Conservation (phyloP, 2,797 vertebrate species). For the Neosalanx taihuensis region DNA sequence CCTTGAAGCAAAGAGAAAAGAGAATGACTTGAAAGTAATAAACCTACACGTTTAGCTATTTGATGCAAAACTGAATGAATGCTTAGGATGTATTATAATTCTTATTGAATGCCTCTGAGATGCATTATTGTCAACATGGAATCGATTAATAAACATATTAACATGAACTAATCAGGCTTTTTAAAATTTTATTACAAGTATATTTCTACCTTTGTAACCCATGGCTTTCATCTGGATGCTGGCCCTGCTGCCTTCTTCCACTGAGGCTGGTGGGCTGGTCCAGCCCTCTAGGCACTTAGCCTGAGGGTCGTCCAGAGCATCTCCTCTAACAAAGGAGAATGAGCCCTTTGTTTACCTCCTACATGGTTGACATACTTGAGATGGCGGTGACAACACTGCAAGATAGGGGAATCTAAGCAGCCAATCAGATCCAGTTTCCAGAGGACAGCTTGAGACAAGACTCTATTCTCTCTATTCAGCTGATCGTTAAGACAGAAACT, state of each 20-base stretch:
- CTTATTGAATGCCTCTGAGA: conserved; percentile 56
- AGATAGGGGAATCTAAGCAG: conserved; percentile 39
- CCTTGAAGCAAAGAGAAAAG: conserved; percentile 52
- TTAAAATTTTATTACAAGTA: background rate
- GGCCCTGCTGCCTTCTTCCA: background rate
- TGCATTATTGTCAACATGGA: conserved; percentile 51
- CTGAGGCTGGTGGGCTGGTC: conserved; percentile 12
- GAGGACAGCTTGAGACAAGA: conserved; percentile 10
- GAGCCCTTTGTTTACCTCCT: conserved; percentile 65
- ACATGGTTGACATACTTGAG: conserved; percentile 66
- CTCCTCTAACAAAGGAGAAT: conserved; percentile 63
- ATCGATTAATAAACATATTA: conserved; percentile 67
- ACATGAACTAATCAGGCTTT: background rate
- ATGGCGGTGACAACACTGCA: conserved; percentile 56
- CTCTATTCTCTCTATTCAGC: too few species aligned
- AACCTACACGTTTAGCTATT: conserved; percentile 52
- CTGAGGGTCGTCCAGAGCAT: conserved; percentile 37
- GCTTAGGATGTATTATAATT: conserved; percentile 60
- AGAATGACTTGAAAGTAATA: conserved; percentile 52
- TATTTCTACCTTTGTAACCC: background rate
- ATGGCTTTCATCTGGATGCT: background rate
- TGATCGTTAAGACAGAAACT: too few species aligned
- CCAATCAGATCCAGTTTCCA: conserved; percentile 39
- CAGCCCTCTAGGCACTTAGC: conserved; percentile 2
- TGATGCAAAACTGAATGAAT: conserved; percentile 63